Conservation (phyloP, 2,888 invertebrate genomes). For the Aphidius colemani region DNA sequence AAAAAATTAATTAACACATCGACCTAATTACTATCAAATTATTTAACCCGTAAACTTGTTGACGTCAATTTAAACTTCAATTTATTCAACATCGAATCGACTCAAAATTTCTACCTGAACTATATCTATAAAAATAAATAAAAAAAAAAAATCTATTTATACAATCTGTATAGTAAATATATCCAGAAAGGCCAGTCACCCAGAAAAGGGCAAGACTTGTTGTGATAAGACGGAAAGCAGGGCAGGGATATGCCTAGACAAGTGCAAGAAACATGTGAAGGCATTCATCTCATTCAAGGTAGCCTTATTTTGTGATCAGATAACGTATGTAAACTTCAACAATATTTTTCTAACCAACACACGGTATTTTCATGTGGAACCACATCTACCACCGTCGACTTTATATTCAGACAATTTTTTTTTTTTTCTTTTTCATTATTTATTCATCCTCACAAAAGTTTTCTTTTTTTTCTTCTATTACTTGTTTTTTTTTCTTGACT, state of each 20-base stretch:
- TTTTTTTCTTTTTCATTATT: conserved; percentile 20
- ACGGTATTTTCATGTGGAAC: too few relatives aligned
- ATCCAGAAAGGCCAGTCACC: conserved; percentile 53
- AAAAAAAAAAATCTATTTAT: conserved; percentile 32
- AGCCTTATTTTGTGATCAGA: conserved; percentile 58
- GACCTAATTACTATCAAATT: too few relatives aligned
- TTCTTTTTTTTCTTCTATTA: conserved; percentile 18
- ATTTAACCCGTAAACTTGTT: too few relatives aligned
- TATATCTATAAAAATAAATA: conserved; percentile 26
- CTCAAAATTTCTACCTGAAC: too few relatives aligned
- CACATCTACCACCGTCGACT: conserved; percentile 13
- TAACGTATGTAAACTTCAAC: conserved; percentile 57
- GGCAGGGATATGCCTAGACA: conserved; percentile 57
- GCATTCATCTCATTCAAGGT: conserved; percentile 60
- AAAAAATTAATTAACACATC: too few relatives aligned
- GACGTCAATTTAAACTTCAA: too few relatives aligned
- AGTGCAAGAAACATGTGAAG: conserved; percentile 59
- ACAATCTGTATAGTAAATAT: conserved; percentile 40
- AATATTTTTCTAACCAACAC: conserved; percentile 22
- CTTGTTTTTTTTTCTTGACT: conserved; percentile 12
- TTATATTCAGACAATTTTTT: conserved; percentile 26
- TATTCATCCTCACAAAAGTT: conserved; percentile 18
- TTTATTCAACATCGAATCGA: too few relatives aligned
- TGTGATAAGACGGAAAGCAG: conserved; percentile 48
- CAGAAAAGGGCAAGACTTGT: conserved; percentile 54